Evolutionary conservation across 2,797 vertebrate species (phyloP).

Genomic region (Glyptemys insculpta): DNA sequence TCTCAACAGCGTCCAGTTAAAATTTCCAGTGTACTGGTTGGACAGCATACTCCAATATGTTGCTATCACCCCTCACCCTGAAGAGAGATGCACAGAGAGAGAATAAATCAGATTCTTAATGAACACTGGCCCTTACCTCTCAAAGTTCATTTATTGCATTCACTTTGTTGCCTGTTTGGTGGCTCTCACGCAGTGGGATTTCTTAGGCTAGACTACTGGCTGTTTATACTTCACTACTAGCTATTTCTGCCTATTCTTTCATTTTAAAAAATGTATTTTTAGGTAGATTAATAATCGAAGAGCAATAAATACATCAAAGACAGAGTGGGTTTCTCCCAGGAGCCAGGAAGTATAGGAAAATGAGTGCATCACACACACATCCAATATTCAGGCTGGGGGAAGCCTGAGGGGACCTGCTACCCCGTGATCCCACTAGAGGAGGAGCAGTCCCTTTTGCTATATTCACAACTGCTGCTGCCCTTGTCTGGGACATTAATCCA

Average conservation of each 20-base stretch:
- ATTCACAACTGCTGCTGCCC: not conserved
- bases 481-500: not conserved
- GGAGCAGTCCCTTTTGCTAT: not conserved
- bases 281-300: not conserved
- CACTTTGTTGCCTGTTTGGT: not conserved
- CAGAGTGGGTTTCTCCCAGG: not conserved
- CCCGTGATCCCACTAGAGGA: not conserved
- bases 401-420: accelerated
- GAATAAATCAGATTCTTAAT: not conserved
- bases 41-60: not conserved
- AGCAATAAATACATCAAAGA: not conserved
- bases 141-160: too few relatives aligned
- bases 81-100: not conserved
- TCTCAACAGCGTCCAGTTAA: not conserved
- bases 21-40: not conserved
- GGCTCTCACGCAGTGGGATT: not conserved
- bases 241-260: not conserved
- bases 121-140: not conserved
- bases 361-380: accelerated
- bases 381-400: accelerated
- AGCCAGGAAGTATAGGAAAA: not conserved
- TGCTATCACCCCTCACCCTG: not conserved
- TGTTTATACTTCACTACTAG: accelerated
- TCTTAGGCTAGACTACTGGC: accelerated
- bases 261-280: not conserved